phyloP scores from a whole-genome alignment of 2,113 vertebrate genomes.

The Leucosticte australis region DNA sequence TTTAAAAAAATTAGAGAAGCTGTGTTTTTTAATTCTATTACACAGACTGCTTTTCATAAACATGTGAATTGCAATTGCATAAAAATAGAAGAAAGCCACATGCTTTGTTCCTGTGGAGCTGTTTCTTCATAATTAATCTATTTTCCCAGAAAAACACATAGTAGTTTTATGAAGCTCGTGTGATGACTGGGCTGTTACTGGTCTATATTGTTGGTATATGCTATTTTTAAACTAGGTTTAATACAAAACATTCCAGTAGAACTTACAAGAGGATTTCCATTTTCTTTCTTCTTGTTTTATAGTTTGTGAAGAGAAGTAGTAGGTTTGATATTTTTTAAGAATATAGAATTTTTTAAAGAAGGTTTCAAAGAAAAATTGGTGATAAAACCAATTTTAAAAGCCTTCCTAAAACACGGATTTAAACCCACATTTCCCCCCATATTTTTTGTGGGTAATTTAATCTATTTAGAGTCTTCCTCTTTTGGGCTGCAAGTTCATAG shows the following conservation, averaged over 20 bases:
- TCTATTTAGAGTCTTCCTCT: background rate
- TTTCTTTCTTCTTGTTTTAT: background rate
- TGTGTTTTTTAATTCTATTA: background rate
- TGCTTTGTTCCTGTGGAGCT: background rate
- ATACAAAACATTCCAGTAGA: background rate
- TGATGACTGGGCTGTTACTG: background rate
- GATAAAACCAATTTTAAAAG: background rate
- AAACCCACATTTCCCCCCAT: rapidly evolving
- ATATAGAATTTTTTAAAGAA: background rate
- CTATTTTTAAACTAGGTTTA: background rate
- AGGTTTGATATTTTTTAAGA: background rate
- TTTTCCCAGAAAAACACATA: slow-evolving; percentile 1
- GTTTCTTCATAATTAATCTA: background rate
- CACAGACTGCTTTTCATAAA: background rate
- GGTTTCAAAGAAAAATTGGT: background rate
- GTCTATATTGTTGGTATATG: background rate
- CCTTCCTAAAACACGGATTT: background rate
- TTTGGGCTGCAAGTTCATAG: background rate
- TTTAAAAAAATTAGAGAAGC: background rate
- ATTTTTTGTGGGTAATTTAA: background rate
- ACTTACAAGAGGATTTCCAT: background rate
- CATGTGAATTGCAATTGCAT: background rate
- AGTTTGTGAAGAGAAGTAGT: background rate
- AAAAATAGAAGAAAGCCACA: background rate
- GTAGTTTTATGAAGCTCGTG: background rate